Conservation (phyloP, 2,113 vertebrate genomes). For the Cygnus buccinator region DNA sequence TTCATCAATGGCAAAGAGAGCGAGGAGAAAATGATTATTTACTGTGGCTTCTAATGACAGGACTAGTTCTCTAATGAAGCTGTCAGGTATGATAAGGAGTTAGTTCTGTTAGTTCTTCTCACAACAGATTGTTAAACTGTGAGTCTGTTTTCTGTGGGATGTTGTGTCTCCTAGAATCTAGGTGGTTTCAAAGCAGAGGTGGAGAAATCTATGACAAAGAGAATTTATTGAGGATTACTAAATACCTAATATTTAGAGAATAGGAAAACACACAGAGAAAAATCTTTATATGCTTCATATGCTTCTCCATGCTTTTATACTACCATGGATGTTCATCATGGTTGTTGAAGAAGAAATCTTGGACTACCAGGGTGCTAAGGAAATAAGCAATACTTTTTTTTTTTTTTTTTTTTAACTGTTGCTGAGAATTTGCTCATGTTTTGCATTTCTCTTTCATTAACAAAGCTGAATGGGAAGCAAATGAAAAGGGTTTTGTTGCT, state of each 20-base stretch:
- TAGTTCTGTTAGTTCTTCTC: background rate
- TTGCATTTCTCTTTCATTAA: background rate
- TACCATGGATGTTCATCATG: background rate
- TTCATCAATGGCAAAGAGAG: background rate
- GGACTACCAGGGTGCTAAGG: background rate
- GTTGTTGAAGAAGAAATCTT: background rate
- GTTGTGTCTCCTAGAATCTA: background rate
- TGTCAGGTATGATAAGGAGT: background rate
- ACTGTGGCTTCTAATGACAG: background rate
- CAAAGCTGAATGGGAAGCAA: background rate
- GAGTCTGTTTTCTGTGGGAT: background rate
- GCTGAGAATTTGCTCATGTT: background rate
- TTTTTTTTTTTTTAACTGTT: background rate
- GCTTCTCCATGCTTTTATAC: background rate
- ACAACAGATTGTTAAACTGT: background rate
- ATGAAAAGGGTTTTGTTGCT: background rate
- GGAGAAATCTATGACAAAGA: background rate
- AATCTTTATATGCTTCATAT: background rate
- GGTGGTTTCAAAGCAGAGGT: background rate
- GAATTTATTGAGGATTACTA: background rate
- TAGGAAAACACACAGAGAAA: background rate
- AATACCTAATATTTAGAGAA: background rate
- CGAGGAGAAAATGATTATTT: background rate
- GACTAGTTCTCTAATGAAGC: background rate
- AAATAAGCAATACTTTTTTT: background rate